Base-by-base conservation (phyloP, 1,140 invertebrate species). In the Tetramorium parvispinum region DNA sequence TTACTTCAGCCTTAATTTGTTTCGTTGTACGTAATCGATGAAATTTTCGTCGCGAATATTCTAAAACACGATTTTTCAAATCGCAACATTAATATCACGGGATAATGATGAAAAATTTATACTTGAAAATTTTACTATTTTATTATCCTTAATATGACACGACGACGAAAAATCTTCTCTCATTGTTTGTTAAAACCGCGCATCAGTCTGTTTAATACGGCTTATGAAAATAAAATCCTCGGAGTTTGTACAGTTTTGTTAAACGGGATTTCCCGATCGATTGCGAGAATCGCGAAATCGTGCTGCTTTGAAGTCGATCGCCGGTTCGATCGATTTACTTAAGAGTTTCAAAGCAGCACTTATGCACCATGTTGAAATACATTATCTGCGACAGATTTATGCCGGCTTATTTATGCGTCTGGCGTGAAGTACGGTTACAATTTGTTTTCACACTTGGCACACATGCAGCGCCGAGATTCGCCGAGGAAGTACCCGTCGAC, bases 361-460 rank as follows among this genome's bases (percentile, higher is more conserved):
- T 40, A 32, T 46, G 24, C 21, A 8, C 49, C 65, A 11, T 3
- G 66, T 4, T 24, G 11, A 82, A 71, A 73, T 73, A 32, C 18
- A 82, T 82, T 73, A 32, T 49, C 75, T 49, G 13, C 53, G 40
- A 10, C 49, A 32, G 18, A 49, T 63, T 85, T 85, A 53, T 21
- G 18, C 27, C 61, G 21, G 43, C 21, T 88, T 87, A 68, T 85
- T 87, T 76, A 57, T 85, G 51, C 51, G 21, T 49, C 51, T 53
- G 27, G 18, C 18, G 71, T 55, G 37, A 51, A 55, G 32, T 43
- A 85, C 65, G 85, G 68, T 76, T 87, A 83, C 68, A 40, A 53
- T 61, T 78, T 88, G 71, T 85, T 88, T 82, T 78, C 51, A 55
- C 21, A 55, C 32, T 27, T 40, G 53, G 66, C 46, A 78, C 57